Evolutionary conservation across 2,113 vertebrate genomes (phyloP).

Genomic region (Prionailurus viverrinus): DNA sequence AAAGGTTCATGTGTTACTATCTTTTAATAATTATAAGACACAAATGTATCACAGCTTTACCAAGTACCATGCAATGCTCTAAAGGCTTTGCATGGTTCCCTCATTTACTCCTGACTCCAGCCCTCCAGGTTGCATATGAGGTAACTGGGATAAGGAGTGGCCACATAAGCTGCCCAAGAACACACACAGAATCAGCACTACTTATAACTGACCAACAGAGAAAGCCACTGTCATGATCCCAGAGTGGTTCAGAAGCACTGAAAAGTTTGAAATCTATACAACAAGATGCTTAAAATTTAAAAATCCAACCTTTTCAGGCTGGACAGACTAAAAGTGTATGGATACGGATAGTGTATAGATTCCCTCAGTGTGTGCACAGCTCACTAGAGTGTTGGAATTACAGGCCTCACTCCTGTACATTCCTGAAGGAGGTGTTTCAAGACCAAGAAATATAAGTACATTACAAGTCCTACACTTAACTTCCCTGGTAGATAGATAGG

Average conservation of each 20-base stretch:
- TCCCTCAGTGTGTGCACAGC: not conserved
- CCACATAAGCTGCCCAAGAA: not conserved
- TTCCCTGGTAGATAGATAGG: not conserved
- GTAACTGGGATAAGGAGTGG: not conserved
- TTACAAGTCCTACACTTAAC: not conserved
- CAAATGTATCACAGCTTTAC: not conserved
- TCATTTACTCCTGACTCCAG: not conserved
- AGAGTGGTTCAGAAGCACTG: not conserved
- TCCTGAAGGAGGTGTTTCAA: not conserved
- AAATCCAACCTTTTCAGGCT: not conserved
- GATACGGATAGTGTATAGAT: not conserved
- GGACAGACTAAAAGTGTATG: not conserved
- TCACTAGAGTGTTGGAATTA: not conserved
- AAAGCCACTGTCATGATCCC: not conserved
- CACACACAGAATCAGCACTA: not conserved
- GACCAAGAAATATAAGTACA: not conserved
- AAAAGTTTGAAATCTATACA: not conserved
- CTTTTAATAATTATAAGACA: not conserved
- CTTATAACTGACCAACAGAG: not conserved
- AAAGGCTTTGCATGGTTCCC: not conserved
- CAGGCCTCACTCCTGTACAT: not conserved
- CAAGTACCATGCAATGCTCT: not conserved
- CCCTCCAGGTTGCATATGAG: not conserved
- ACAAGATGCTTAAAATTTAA: constrained; percentile 8
- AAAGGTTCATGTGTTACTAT: not conserved